Base-by-base conservation (phyloP, 2,797 vertebrate species). In the Phoebastria nigripes region DNA sequence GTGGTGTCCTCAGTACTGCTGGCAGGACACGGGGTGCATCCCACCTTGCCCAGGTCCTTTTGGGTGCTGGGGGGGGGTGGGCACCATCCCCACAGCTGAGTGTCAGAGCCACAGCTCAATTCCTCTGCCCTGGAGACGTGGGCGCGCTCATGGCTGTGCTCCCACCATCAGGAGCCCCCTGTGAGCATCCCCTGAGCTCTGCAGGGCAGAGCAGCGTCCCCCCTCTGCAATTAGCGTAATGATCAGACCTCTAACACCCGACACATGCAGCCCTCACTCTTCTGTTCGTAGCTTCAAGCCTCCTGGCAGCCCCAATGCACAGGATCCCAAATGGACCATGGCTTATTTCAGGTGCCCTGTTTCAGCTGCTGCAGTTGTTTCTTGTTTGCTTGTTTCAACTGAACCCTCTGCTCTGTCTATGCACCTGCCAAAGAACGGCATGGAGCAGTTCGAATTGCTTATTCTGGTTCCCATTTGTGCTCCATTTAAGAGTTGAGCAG, bases 91-190 rank as follows among this genome's bases (percentile, higher is more conserved):
- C 0, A 1, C 1, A 5, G 22, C 52, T 18, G 29, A 33, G 44
- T 6, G 35, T 49, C 2, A 0, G 29, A 85, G 41, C n/a, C 1
- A 2, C 13, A 51, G 37, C 37, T 58, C 11, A 0, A 14, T 44
- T 56, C 28, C 26, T 80, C 8, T 33, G 55, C 49, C 18, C 16
- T 65, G 80, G 61, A 35, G 46, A 11, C 11, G 2, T 14, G n/a
- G 56, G 31, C 35, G 39, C 1, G 4, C 56, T 42, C 5, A 1
- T 31, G 56, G 37, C 28, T 76, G 29, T 1, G 4, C 7, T 31
- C 37, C 25, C 42, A 49, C 49, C 25, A 5, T 31, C 21, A 17
- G 51, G 35, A 52, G 42, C 28, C 35, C 15, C 13, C 61, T 47
- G 21, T 1, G 5, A 61, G 31, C 46, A 33, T 31, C 8, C 22